Conservation (phyloP, 2,113 vertebrate species). For the Tor tambroides region DNA sequence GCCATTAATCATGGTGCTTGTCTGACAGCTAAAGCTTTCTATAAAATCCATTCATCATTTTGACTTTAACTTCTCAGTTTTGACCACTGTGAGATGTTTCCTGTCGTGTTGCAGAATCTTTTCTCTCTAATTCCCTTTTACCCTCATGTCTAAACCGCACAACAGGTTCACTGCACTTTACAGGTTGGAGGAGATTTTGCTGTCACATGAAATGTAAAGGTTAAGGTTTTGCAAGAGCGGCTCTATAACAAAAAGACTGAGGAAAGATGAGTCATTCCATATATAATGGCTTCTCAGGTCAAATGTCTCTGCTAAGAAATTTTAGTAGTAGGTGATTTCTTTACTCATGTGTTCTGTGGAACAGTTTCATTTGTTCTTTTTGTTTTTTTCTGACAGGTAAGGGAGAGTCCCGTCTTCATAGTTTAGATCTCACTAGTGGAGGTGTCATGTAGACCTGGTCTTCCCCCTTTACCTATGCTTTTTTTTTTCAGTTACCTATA, state of each 20-base stretch:
- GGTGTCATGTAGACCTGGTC: conserved; percentile 2
- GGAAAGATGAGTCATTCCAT: conserved; percentile 48
- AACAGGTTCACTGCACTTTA: conserved; percentile 6
- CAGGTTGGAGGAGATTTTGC: neutral
- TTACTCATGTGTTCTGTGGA: conserved; percentile 42
- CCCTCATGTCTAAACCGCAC: conserved; percentile 5
- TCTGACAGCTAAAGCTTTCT: neutral
- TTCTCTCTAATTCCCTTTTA: neutral
- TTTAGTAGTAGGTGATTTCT: conserved; percentile 13
- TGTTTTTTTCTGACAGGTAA: conserved; percentile 43
- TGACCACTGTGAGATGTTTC: neutral
- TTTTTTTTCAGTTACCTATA: conserved; percentile 8
- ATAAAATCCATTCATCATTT: neutral
- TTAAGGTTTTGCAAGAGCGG: neutral
- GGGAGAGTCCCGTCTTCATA: conserved; percentile 42
- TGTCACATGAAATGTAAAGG: conserved; percentile 36
- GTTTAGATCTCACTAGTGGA: neutral
- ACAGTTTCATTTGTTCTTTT: conserved; percentile 36
- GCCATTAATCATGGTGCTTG: neutral
- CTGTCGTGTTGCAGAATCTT: neutral
- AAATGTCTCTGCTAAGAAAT: neutral
- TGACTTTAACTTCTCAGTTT: neutral
- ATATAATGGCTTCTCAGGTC: conserved; percentile 16
- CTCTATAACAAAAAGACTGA: neutral
- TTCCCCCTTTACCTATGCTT: conserved; percentile 17